These are phyloP conservation scores for Manis pentadactyla DNA, from an alignment of 2,797 vertebrate genomes.

Conservation along the genomic window DNA sequence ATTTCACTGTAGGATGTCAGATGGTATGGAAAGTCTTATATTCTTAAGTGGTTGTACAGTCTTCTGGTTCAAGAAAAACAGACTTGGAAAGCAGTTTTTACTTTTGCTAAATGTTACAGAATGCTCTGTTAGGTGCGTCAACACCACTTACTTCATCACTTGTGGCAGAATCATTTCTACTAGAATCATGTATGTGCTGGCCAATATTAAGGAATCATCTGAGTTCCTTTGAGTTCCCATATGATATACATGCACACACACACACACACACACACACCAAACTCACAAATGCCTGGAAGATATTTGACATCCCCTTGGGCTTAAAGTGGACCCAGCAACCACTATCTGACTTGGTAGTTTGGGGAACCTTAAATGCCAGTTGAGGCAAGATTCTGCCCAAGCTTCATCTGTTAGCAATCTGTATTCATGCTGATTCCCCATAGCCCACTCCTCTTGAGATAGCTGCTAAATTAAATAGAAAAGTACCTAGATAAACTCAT, in stretches of 20 bases:
- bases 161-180: background rate
- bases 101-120: background rate
- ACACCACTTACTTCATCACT: background rate
- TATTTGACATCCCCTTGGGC: background rate
- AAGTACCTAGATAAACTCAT: background rate
- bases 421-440: background rate
- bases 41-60: background rate
- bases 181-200: background rate
- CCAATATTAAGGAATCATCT: background rate
- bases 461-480: constrained; percentile 48
- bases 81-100: background rate
- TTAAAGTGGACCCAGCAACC: background rate
- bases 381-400: background rate
- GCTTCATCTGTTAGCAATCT: background rate
- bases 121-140: background rate
- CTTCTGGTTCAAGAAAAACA: background rate
- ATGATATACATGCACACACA: background rate
- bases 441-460: background rate
- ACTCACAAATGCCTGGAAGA: background rate
- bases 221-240: background rate
- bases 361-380: background rate
- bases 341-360: background rate
- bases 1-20: background rate
- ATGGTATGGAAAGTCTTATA: background rate
- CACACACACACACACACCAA: background rate